A percentile compares a stretch with the other conserved stretches of the same genome.
phyloP scores from a whole-genome alignment of 2,113 vertebrate species.

The Sus scrofa region DNA sequence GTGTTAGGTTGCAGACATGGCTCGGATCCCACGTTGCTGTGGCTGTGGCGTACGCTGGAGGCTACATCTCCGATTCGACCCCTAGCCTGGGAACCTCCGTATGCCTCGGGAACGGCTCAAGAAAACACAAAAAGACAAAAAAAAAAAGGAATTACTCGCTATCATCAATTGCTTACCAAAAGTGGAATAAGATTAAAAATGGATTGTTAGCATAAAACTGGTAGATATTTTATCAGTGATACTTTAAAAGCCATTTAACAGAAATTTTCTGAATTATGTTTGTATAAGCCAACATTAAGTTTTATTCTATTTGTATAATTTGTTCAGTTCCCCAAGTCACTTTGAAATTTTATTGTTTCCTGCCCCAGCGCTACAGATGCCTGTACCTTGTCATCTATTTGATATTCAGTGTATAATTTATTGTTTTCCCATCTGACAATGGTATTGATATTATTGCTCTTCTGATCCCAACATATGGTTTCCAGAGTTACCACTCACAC shows the following conservation, averaged over 20 bases:
- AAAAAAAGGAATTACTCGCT: not conserved
- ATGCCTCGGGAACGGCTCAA: no score
- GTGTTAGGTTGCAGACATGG: no score
- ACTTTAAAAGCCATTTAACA: not conserved
- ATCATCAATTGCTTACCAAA: not conserved
- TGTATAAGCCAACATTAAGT: not conserved
- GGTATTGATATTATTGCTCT: conserved; percentile 4
- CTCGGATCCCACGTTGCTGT: no score
- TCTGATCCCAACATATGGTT: conserved; percentile 56
- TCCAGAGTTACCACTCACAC: not conserved
- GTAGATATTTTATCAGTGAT: not conserved
- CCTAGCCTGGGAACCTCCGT: no score
- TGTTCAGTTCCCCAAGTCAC: not conserved
- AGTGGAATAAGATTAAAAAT: conserved; percentile 32
- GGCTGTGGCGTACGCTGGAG: no score
- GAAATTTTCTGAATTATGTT: conserved; percentile 40
- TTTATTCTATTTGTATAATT: not conserved
- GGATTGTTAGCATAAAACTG: conserved; percentile 35
- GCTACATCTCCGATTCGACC: no score
- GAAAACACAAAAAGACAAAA: no score
- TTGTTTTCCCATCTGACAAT: conserved; percentile 46
- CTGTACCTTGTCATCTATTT: not conserved
- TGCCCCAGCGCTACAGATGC: not conserved
- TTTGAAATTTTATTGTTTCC: conserved; percentile 56
- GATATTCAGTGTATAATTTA: conserved; percentile 46